phyloP scores from a whole-genome alignment of 2,113 vertebrate species.

The Gymnarchus niloticus region DNA sequence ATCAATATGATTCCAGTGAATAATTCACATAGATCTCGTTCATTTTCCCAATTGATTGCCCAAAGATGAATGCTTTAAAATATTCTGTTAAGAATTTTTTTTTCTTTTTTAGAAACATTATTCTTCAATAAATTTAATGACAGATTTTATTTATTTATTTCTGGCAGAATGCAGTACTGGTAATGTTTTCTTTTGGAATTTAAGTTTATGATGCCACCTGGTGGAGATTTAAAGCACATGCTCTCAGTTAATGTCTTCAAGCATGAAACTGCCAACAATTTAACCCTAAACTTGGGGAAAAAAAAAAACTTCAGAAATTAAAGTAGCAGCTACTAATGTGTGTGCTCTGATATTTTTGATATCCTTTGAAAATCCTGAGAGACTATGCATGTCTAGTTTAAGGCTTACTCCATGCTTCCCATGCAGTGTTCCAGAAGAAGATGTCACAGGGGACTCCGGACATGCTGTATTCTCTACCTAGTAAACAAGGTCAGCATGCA shows the following conservation, averaged over 20 bases:
- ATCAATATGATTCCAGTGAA: conserved; percentile 52
- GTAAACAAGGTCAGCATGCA: conserved; percentile 61
- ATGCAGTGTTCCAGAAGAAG: conserved; percentile 78
- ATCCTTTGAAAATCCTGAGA: no score
- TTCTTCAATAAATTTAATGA: not conserved
- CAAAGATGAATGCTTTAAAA: conserved; percentile 6
- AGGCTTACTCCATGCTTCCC: conserved; percentile 11
- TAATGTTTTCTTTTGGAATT: not conserved
- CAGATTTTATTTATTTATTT: not conserved
- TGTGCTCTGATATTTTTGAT: no score
- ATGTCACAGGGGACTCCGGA: conserved; percentile 45
- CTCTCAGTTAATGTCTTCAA: not conserved
- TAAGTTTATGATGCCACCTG: conserved; percentile 42
- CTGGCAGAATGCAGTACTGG: not conserved
- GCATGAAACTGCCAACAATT: not conserved
- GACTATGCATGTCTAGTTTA: not conserved
- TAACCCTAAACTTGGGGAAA: not conserved
- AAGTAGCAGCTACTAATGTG: not conserved
- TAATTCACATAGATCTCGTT: conserved; percentile 41
- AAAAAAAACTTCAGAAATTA: not conserved
- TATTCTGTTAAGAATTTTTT: not conserved
- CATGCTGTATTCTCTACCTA: conserved; percentile 51
- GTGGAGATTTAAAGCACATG: conserved; percentile 33
- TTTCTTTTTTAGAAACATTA: not conserved
- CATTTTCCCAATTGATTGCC: conserved; percentile 34